Evolutionary conservation across 35 echinoderm and acorn worm species (phyloP).

Genomic region (Ophioderma brevispina): DNA sequence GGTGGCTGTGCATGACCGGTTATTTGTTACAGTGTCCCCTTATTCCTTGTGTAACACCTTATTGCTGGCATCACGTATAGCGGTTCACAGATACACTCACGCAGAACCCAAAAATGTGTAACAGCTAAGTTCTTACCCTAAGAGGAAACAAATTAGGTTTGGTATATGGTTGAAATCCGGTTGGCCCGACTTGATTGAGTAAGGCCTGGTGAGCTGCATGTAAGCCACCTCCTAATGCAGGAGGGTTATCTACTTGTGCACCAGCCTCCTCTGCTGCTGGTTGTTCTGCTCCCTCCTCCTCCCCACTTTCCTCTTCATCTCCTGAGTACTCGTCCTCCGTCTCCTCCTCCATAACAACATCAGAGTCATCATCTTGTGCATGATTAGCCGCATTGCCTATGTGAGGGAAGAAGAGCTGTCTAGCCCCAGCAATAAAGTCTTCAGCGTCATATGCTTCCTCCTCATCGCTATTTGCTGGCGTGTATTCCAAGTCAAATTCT

Average conservation of each 20-base stretch:
- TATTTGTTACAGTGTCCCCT: too few species aligned
- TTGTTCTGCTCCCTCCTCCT: conserved; percentile 24
- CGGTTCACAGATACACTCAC: too few species aligned
- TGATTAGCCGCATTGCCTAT: not conserved
- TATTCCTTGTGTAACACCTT: too few species aligned
- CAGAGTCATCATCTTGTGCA: conserved; percentile 29
- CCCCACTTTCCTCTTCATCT: conserved; percentile 19
- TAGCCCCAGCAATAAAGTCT: not conserved
- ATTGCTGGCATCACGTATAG: too few species aligned
- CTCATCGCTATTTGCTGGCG: not conserved
- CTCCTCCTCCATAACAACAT: conserved; percentile 31
- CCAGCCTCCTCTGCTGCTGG: conserved; percentile 13
- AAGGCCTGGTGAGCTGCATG: conserved; percentile 79
- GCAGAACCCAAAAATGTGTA: too few species aligned
- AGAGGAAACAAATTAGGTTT: conserved; percentile 82
- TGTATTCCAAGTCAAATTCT: conserved; percentile 3
- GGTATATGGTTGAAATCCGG: conserved; percentile 91
- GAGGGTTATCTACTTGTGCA: conserved; percentile 5
- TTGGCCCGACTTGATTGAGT: conserved; percentile 75
- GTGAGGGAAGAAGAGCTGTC: not conserved
- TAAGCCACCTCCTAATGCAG: conserved; percentile 33
- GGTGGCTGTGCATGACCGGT: too few species aligned
- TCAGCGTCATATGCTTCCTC: conserved; percentile 11
- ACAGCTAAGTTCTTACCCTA: conserved; percentile 93
- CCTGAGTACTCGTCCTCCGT: not conserved